phyloP scores from a whole-genome alignment of 2,113 vertebrate genomes.

The Poeciliopsis prolifica region DNA sequence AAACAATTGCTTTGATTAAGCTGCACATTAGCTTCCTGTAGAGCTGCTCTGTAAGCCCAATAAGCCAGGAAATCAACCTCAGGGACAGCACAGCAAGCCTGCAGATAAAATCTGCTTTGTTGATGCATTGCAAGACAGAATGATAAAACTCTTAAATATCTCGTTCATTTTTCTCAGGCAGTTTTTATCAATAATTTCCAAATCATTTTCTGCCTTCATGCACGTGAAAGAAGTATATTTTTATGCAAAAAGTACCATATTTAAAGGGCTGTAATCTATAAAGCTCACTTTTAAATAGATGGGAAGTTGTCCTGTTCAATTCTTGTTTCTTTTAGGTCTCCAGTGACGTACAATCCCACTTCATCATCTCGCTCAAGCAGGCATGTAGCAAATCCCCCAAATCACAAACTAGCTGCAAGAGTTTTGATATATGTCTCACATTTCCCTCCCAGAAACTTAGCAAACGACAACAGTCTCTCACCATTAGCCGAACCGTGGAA shows the following conservation, averaged over 20 bases:
- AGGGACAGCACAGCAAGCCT: slow-evolving; percentile 3
- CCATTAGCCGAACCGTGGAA: slow-evolving; percentile 28
- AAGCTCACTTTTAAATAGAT: neutral
- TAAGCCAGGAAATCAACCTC: slow-evolving; percentile 21
- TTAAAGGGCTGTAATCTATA: neutral
- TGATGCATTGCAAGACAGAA: neutral
- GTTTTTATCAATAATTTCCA: neutral
- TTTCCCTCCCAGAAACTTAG: neutral
- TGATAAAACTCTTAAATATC: neutral
- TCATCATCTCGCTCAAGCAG: neutral
- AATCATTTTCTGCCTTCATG: neutral
- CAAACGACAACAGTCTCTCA: slow-evolving; percentile 39
- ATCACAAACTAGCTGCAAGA: neutral
- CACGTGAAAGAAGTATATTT: too few relatives aligned
- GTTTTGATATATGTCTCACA: neutral
- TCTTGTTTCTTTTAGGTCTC: neutral
- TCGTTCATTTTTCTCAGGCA: neutral
- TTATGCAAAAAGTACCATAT: neutral
- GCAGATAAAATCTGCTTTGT: neutral
- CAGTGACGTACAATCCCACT: neutral
- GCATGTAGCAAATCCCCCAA: neutral
- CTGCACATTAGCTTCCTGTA: slow-evolving; percentile 55
- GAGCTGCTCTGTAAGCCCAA: slow-evolving; percentile 26
- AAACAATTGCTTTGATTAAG: slow-evolving; percentile 63
- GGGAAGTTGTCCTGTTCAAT: neutral